Conservation (phyloP, 1,140 invertebrate species). For the Formica exsecta region DNA sequence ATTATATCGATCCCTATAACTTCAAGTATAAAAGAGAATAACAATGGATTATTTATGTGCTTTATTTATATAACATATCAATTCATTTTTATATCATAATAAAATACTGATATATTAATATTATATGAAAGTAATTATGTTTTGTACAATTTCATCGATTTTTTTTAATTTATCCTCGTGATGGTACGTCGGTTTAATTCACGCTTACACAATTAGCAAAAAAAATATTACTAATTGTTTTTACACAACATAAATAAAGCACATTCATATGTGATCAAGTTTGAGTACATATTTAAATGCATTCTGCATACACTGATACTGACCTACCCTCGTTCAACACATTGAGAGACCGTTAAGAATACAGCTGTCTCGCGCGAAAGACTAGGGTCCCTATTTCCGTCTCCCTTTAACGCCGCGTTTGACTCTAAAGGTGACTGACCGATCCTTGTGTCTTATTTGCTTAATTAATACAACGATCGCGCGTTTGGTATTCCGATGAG, state of each 20-base stretch:
- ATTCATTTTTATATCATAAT: background rate
- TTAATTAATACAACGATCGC: slow-evolving; percentile 19
- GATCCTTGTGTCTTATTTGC: slow-evolving; percentile 31
- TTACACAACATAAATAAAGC: no score
- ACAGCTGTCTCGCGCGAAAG: slow-evolving; percentile 74
- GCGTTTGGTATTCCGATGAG: background rate
- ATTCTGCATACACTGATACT: slow-evolving; percentile 74
- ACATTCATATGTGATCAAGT: background rate
- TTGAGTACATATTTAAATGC: slow-evolving; percentile 14
- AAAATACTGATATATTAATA: background rate
- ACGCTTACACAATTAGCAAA: background rate
- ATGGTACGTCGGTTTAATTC: background rate
- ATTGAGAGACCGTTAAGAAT: slow-evolving; percentile 75
- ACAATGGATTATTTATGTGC: background rate
- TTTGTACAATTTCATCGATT: background rate
- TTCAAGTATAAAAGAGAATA: background rate
- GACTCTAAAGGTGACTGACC: slow-evolving; percentile 43
- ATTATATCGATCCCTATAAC: background rate
- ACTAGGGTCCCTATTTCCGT: slow-evolving; percentile 27
- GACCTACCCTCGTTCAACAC: slow-evolving; percentile 79
- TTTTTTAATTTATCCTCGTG: background rate
- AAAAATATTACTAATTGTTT: slow-evolving; percentile 15
- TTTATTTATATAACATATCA: background rate
- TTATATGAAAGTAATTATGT: background rate
- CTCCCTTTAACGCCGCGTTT: slow-evolving; percentile 35